These are phyloP conservation scores for Cyrtodaria siliqua DNA, from an alignment of 2,888 invertebrate species.

Conservation along the genomic window DNA sequence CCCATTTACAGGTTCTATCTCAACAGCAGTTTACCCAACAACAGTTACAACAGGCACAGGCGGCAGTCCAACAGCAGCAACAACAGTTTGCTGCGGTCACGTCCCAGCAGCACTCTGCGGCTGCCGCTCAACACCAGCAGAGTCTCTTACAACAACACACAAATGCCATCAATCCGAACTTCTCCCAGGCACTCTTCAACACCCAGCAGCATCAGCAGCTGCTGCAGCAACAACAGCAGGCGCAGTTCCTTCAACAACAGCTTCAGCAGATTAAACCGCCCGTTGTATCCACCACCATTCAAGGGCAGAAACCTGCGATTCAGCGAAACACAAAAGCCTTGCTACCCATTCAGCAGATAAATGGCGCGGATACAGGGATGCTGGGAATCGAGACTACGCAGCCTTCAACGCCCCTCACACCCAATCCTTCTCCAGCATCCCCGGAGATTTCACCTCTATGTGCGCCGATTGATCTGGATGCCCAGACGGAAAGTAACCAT, in stretches of 20 bases:
- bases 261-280: slow-evolving; percentile 84
- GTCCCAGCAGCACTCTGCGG: slow-evolving; percentile 62
- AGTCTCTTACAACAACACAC: slow-evolving; percentile 70
- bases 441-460: slow-evolving; percentile 86
- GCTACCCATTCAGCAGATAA: slow-evolving; percentile 56
- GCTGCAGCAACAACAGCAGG: slow-evolving; percentile 75
- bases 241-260: slow-evolving; percentile 78
- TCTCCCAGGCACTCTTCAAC: slow-evolving; percentile 66
- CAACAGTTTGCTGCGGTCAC: slow-evolving; percentile 30
- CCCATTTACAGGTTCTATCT: slow-evolving; percentile 54
- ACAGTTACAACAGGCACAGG: slow-evolving; percentile 68
- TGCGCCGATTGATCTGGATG: slow-evolving; percentile 92
- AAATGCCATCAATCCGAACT: slow-evolving; percentile 67
- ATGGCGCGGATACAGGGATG: slow-evolving; percentile 54
- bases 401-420: slow-evolving; percentile 78
- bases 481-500: slow-evolving; percentile 99
- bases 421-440: slow-evolving; percentile 80
- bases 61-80: slow-evolving; percentile 62
- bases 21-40: slow-evolving; percentile 61
- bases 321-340: slow-evolving; percentile 66
- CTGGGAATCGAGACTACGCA: slow-evolving; percentile 77
- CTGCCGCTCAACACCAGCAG: slow-evolving; percentile 79
- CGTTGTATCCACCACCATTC: slow-evolving; percentile 51
- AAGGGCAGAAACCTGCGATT: slow-evolving; percentile 48
- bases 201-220: slow-evolving; percentile 67